Percentiles rank a stretch among this genome's conserved stretches.
Evolutionary conservation across 2,888 invertebrate genomes (phyloP).

Genomic region (Drosophila lutescens): DNA sequence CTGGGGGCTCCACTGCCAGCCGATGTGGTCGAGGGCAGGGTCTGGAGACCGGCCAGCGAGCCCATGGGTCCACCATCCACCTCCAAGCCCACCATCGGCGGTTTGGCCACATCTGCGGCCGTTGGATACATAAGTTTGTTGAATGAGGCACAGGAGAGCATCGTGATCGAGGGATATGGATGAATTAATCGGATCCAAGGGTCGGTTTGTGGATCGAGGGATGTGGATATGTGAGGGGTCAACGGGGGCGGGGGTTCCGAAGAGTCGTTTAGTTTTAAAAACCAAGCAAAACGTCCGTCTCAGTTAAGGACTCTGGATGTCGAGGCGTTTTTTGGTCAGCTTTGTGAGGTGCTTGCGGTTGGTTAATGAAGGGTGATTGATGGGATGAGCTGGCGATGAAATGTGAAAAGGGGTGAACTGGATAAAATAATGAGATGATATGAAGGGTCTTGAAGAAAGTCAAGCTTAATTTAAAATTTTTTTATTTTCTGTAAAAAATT

Average conservation of each 20-base stretch:
- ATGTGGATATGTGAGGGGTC: conserved; percentile 24
- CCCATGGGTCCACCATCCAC: conserved; percentile 12
- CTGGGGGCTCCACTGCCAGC: conserved; percentile 80
- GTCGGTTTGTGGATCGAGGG: conserved; percentile 34
- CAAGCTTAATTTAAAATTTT: too few species aligned
- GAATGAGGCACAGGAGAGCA: conserved; percentile 81
- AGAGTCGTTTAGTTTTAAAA: conserved; percentile 52
- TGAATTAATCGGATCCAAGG: conserved; percentile 2
- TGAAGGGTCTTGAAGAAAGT: too few species aligned
- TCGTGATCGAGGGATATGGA: conserved; percentile 55
- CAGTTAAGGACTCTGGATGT: conserved; percentile 10
- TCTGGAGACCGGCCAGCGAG: conserved; percentile 56
- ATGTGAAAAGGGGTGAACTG: not conserved
- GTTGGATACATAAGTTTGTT: conserved; percentile 80
- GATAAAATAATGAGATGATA: not conserved
- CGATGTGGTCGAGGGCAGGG: conserved; percentile 12
- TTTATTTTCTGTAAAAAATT: too few species aligned
- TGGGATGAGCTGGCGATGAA: conserved; percentile 42
- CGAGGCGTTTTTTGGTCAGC: conserved; percentile 22
- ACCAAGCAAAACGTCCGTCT: conserved; percentile 57
- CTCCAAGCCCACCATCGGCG: conserved; percentile 34
- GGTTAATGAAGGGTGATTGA: conserved; percentile 3
- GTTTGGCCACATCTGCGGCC: conserved; percentile 60
- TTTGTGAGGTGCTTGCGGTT: conserved; percentile 5
- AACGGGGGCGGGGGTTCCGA: not conserved